Percentiles rank a stretch among this genome's conserved stretches.
Evolutionary conservation across 2,888 invertebrate genomes (phyloP).

Genomic region (Megaustenia siamemsis): DNA sequence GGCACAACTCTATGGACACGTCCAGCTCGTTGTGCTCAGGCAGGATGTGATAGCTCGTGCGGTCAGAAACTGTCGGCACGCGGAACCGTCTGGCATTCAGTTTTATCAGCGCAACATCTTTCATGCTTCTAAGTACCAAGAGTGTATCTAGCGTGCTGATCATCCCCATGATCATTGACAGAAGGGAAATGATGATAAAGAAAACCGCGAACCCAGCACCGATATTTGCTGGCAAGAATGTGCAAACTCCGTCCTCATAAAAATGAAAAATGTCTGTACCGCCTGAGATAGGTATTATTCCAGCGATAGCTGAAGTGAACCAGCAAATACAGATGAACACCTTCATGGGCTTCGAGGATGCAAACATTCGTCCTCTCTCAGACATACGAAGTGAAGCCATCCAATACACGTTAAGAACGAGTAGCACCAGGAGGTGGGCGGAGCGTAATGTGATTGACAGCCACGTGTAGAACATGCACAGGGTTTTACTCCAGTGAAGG

Average conservation of each 20-base stretch:
- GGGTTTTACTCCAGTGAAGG: constrained; percentile 39
- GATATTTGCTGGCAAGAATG: constrained; percentile 65
- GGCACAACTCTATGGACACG: constrained; percentile 70
- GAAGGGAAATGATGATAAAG: constrained; percentile 61
- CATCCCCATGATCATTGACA: constrained; percentile 60
- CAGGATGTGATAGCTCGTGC: constrained; percentile 58
- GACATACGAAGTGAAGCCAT: constrained; percentile 54
- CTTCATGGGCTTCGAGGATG: constrained; percentile 48
- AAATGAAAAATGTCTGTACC: constrained; percentile 43
- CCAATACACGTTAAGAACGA: constrained; percentile 55
- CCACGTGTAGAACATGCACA: constrained; percentile 56
- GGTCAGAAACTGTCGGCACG: constrained; percentile 55
- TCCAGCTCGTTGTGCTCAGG: constrained; percentile 67
- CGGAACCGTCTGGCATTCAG: constrained; percentile 68
- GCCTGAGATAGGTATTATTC: constrained; percentile 52
- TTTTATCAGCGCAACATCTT: constrained; percentile 64
- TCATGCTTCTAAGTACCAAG: constrained; percentile 66
- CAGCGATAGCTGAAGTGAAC: constrained; percentile 41
- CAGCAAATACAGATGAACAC: constrained; percentile 36
- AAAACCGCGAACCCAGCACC: constrained; percentile 66
- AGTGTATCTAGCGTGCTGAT: constrained; percentile 66
- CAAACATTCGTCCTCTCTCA: constrained; percentile 38
- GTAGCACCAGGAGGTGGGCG: constrained; percentile 48
- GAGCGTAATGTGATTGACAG: constrained; percentile 51
- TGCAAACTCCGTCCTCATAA: constrained; percentile 57